Base-by-base conservation (phyloP, 2,113 vertebrate species). In the Rynchops niger region DNA sequence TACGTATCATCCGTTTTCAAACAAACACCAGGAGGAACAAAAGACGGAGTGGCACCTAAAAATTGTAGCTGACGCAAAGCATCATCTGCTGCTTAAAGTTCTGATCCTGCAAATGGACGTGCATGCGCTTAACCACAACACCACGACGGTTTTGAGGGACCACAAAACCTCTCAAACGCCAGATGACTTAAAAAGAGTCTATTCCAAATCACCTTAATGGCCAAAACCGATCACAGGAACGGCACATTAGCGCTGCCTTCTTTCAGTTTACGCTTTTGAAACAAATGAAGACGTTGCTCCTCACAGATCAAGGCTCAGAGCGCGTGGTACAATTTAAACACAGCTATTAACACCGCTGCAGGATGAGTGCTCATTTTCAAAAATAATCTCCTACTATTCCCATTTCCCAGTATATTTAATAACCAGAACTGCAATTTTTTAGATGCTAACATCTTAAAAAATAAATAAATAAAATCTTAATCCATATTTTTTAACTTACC, bases 101-200 rank as follows among this genome's bases (percentile, higher is more conserved):
- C 69, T 19, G 16, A 16, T 38, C 30, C 43, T 49, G 52, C 23
- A 61, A 30, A n/a, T 5, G 40, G 11, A 45, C 18, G 3, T 5
- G 8, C 2, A 2, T 26, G 36, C 1, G 2, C 38, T 55, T 38
- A 71, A 49, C 45, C 6, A 30, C 2, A 2, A 2, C 17, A 17
- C 14, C 19, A 4, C 25, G 15, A 13, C 16, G 21, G 3, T 30
- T 53, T 23, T 40, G 29, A 55, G 42, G 38, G n/a, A 50, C 27
- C 8, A 38, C 18, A 27, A 59, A 55, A 38, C 5, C 47, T 45
- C 70, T 20, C 36, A 49, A 15, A 69, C 18, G 62, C 77, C 61
- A 63, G 5, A 29, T 40, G 55, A 19, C 30, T 32, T 70, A 12
- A 71, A 65, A 88, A 74, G n/a, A 25, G 11, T 5, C 9, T n/a